phyloP scores from a whole-genome alignment of 2,113 vertebrate species.

The Thamnophis sirtalis region DNA sequence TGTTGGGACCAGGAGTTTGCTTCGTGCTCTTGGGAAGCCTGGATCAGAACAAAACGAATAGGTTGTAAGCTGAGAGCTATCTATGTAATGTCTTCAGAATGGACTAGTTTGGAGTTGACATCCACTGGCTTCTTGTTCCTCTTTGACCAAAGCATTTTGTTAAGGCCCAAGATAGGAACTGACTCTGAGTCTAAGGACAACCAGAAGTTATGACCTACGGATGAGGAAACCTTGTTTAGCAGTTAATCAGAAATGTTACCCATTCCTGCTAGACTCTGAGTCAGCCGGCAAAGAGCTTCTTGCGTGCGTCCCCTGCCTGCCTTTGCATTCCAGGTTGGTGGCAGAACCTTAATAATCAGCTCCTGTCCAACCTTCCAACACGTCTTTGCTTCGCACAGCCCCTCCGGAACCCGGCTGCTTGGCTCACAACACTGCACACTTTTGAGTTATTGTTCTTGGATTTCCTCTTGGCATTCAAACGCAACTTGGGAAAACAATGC shows the following conservation, averaged over 20 bases:
- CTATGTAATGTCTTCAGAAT: background rate
- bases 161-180: background rate
- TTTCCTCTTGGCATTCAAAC: background rate
- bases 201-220: constrained; percentile 52
- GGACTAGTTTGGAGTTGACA: background rate
- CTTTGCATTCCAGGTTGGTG: background rate
- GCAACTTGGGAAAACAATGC: background rate
- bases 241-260: constrained; percentile 42
- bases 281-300: constrained; percentile 13
- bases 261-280: background rate
- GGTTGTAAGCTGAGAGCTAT: background rate
- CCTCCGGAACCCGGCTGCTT: background rate
- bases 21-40: too few relatives aligned
- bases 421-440: constrained; percentile 29
- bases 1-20: too few relatives aligned
- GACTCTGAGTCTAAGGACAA: background rate
- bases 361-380: background rate
- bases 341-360: background rate
- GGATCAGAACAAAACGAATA: background rate
- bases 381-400: background rate
- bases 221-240: constrained; percentile 25
- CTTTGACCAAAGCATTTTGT: rapidly evolving
- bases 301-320: background rate
- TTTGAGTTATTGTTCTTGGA: constrained; percentile 28
- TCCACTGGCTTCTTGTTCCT: background rate